Evolutionary conservation across 2,888 invertebrate species (phyloP).

Genomic region (Notodonta dromedarius): DNA sequence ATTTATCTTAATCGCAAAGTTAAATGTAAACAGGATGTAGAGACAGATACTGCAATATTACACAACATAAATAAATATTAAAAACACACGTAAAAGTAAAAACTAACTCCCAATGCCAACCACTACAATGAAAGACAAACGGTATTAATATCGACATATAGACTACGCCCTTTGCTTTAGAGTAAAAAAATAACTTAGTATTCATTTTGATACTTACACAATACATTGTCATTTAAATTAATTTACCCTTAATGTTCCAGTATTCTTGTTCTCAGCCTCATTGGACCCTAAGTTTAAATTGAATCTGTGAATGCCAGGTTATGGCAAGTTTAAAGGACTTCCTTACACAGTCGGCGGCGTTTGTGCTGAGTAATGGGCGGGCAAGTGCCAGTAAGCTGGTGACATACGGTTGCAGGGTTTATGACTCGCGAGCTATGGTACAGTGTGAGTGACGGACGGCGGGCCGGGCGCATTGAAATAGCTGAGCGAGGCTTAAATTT

Average conservation of each 20-base stretch:
- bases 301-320: slow-evolving; percentile 31
- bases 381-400: slow-evolving; percentile 49
- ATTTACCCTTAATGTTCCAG: background rate
- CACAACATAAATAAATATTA: too few species aligned
- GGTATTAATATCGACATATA: too few species aligned
- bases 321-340: slow-evolving; percentile 32
- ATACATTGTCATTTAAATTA: slow-evolving; percentile 2
- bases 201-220: background rate
- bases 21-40: too few species aligned
- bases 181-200: background rate
- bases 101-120: too few species aligned
- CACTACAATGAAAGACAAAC: too few species aligned
- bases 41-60: too few species aligned
- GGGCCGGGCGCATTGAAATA: slow-evolving; percentile 13
- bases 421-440: slow-evolving; percentile 28
- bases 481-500: background rate
- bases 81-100: too few species aligned
- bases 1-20: background rate
- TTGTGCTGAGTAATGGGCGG: slow-evolving; percentile 49
- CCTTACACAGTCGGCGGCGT: slow-evolving; percentile 48
- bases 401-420: slow-evolving; percentile 51
- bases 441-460: slow-evolving; percentile 26
- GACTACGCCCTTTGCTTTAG: background rate
- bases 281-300: slow-evolving; percentile 34
- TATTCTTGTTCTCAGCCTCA: background rate